Conservation (phyloP, 2,113 vertebrate species). For the Halcyon senegalensis region DNA sequence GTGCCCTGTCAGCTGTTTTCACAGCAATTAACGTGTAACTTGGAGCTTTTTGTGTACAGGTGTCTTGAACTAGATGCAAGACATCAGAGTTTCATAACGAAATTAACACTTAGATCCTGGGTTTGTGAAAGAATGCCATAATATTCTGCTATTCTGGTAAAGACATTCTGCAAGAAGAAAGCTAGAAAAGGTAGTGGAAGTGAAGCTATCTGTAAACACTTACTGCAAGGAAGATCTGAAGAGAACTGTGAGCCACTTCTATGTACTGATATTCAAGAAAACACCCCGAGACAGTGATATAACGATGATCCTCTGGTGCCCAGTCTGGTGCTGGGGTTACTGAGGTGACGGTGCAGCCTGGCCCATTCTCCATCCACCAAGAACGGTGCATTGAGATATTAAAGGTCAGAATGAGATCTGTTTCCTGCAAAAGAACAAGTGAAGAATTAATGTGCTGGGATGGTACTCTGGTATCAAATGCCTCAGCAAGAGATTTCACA, state of each 20-base stretch:
- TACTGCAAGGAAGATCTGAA: slow-evolving; percentile 98
- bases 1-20: neutral
- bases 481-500: neutral
- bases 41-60: neutral
- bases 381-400: slow-evolving; percentile 99
- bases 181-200: neutral
- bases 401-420: slow-evolving; percentile 97
- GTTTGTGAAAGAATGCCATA: neutral
- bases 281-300: slow-evolving; percentile 96
- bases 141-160: neutral
- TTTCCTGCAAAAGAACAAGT: slow-evolving; percentile 83
- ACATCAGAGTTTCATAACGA: neutral
- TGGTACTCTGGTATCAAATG: neutral
- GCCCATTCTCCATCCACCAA: slow-evolving; percentile 99
- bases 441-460: neutral
- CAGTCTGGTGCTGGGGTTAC: slow-evolving; percentile 95
- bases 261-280: slow-evolving; percentile 97
- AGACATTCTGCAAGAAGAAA: neutral
- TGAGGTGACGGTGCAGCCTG: slow-evolving; percentile 94
- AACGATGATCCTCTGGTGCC: slow-evolving; percentile 98
- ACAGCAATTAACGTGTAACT: neutral
- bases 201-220: slow-evolving; percentile 73
- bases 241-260: slow-evolving; percentile 96
- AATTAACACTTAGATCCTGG: neutral
- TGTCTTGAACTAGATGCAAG: neutral